Percentiles rank a stretch among this genome's conserved stretches.
These are phyloP conservation scores for Rousettus leschenaultii DNA, from an alignment of 2,113 vertebrate genomes.

Conservation along the genomic window DNA sequence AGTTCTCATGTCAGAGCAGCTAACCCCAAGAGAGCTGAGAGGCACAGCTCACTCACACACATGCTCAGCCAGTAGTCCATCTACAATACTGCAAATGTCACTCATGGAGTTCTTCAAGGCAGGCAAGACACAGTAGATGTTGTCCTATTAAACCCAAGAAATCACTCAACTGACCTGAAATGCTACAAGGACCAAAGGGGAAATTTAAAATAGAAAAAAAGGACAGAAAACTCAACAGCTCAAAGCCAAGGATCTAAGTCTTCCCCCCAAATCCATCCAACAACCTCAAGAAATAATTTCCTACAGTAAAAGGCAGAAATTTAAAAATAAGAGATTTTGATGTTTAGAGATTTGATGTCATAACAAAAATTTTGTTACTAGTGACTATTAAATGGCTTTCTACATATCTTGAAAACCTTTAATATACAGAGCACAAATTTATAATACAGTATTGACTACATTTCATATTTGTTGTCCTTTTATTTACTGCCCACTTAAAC, in stretches of 20 bases:
- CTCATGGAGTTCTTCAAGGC: not conserved
- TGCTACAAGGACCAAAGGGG: not conserved
- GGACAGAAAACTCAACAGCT: not conserved
- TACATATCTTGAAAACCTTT: not conserved
- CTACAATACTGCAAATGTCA: constrained; percentile 18
- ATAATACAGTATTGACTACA: not conserved
- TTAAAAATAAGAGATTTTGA: not conserved
- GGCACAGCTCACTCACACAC: not conserved
- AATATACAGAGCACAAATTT: not conserved
- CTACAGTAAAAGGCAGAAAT: constrained; percentile 18
- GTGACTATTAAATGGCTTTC: constrained; percentile 19
- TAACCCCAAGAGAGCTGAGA: not conserved
- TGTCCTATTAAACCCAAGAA: not conserved
- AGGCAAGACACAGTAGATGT: not conserved
- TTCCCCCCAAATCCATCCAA: not conserved
- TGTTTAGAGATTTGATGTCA: not conserved
- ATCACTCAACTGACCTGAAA: not conserved
- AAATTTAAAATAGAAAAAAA: not conserved
- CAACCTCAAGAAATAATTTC: not conserved
- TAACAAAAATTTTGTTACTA: constrained; percentile 7
- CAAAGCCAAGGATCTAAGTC: constrained; percentile 12
- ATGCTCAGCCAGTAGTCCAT: not conserved
- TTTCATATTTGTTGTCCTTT: constrained; percentile 23
- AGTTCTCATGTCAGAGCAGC: not conserved
- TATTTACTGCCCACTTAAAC: constrained; percentile 39